A percentile compares a stretch with the other conserved stretches of the same genome.
Evolutionary conservation across 2,888 invertebrate genomes (phyloP).

Genomic region (Entomobrya multifasciata): DNA sequence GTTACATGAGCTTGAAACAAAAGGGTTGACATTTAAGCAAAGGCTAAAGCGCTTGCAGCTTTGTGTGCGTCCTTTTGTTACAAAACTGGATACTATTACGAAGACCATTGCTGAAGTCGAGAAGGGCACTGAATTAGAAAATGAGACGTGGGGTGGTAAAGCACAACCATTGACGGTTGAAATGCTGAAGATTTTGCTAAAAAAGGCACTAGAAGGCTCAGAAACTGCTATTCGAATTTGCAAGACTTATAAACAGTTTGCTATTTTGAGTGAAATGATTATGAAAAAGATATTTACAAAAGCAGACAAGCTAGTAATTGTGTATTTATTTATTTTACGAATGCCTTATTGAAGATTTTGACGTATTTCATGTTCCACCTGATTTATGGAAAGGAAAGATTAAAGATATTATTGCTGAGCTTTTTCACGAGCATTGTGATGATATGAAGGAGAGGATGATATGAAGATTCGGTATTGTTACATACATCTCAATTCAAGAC

Average conservation of each 20-base stretch:
- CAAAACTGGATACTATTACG: too few relatives aligned
- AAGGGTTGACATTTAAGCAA: too few relatives aligned
- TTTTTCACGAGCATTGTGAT: neutral
- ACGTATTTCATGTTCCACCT: neutral
- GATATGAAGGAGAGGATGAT: neutral
- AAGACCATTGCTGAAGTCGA: too few relatives aligned
- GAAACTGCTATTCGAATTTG: neutral
- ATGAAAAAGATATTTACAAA: neutral
- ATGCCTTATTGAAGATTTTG: neutral
- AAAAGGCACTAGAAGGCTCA: neutral
- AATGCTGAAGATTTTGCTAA: neutral
- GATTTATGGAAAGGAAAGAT: neutral
- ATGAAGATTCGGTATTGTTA: constrained; percentile 31
- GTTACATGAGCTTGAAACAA: too few relatives aligned
- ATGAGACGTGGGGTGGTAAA: neutral
- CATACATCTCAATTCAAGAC: neutral
- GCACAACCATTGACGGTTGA: neutral
- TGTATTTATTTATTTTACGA: neutral
- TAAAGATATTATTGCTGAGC: neutral
- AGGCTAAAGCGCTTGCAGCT: too few relatives aligned
- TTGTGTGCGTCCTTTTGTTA: too few relatives aligned
- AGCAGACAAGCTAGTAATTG: neutral
- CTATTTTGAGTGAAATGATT: neutral
- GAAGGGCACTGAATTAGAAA: too few relatives aligned
- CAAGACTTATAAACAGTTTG: neutral